A percentile compares a stretch with the other conserved stretches of the same genome.
phyloP scores from a whole-genome alignment of 2,797 vertebrate genomes.

The Sebastes ruberrimus region DNA sequence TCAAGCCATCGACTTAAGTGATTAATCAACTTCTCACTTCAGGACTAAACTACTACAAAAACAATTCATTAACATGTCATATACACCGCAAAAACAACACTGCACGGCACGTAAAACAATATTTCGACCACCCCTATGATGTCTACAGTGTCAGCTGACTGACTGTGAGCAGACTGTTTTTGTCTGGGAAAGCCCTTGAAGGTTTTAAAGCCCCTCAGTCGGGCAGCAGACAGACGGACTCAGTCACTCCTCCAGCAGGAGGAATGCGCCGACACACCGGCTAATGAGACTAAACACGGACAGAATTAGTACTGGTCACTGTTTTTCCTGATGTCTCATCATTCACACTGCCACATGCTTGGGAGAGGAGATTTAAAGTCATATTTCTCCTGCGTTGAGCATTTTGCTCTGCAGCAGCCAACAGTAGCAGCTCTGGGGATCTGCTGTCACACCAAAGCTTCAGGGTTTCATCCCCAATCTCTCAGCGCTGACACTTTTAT shows the following conservation, averaged over 20 bases:
- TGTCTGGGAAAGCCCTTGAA: constrained; percentile 50
- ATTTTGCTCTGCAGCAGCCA: not conserved
- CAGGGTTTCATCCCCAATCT: constrained; percentile 6
- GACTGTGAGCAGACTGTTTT: constrained; percentile 48
- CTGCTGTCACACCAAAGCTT: constrained; percentile 15
- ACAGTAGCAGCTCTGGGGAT: constrained; percentile 7
- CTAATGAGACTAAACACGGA: constrained; percentile 43
- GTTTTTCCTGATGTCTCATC: constrained; percentile 8
- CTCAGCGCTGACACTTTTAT: constrained; percentile 24
- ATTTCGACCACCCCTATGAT: not conserved
- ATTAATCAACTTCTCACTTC: not conserved
- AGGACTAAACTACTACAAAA: not conserved
- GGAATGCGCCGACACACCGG: constrained; percentile 53
- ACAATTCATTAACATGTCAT: not conserved
- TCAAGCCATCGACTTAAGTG: not conserved
- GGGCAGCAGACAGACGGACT: constrained; percentile 19
- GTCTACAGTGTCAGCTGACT: constrained; percentile 49
- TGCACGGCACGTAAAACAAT: not conserved
- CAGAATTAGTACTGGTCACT: constrained; percentile 1
- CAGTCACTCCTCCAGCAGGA: constrained; percentile 48
- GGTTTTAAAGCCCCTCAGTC: constrained; percentile 27
- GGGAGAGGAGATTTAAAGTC: not conserved
- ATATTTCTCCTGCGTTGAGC: not conserved
- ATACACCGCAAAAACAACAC: not conserved
- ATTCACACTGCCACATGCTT: not conserved